phyloP scores from a whole-genome alignment of 2,888 invertebrate genomes.

The Anthophora plumipes region DNA sequence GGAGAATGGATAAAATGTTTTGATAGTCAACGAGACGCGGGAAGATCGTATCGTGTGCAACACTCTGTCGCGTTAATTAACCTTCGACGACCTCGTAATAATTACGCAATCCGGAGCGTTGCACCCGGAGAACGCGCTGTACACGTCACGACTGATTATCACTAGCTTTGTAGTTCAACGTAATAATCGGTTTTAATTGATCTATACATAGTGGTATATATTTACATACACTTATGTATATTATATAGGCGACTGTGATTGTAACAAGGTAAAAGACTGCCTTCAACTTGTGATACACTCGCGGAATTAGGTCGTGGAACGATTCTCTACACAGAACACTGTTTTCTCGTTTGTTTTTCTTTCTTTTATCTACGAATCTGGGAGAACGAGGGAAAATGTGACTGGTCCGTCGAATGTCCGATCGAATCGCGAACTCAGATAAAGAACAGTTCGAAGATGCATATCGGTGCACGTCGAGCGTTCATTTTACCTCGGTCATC shows the following conservation, averaged over 20 bases:
- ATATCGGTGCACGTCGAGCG: not conserved
- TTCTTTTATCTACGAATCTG: not conserved
- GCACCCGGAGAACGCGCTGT: slow-evolving; percentile 14
- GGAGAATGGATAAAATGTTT: no score
- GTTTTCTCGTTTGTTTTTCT: not conserved
- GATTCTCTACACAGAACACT: not conserved
- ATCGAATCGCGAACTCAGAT: no score
- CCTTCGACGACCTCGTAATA: slow-evolving; percentile 60
- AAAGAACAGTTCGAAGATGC: no score
- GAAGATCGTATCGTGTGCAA: slow-evolving; percentile 38
- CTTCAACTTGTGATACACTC: slow-evolving; percentile 23
- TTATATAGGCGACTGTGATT: not conserved
- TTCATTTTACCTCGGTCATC: not conserved
- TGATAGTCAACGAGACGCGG: no score
- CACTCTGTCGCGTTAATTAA: slow-evolving; percentile 59
- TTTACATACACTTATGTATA: slow-evolving; percentile 7
- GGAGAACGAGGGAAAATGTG: not conserved
- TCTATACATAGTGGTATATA: slow-evolving; percentile 7
- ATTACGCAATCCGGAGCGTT: slow-evolving; percentile 60
- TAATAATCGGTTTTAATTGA: slow-evolving; percentile 31
- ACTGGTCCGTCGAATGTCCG: not conserved
- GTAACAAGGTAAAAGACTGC: slow-evolving; percentile 30
- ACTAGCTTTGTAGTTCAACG: slow-evolving; percentile 4
- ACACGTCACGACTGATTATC: slow-evolving; percentile 14
- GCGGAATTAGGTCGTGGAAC: slow-evolving; percentile 43